Conservation (phyloP, 2,113 vertebrate species). For the Misgurnus anguillicaudatus region DNA sequence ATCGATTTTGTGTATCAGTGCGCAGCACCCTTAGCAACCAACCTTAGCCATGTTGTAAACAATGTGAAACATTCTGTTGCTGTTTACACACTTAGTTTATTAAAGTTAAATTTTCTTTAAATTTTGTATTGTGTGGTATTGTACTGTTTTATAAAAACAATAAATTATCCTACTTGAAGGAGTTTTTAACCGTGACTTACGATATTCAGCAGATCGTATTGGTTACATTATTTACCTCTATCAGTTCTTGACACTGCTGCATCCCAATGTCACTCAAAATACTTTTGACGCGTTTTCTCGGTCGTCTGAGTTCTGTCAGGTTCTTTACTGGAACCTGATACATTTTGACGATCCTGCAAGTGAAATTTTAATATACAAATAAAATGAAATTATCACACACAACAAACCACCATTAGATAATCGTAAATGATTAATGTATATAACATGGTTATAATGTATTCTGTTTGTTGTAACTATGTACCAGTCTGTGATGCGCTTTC, state of each 20-base stretch:
- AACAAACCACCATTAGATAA: background rate
- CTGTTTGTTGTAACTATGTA: background rate
- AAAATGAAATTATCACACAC: background rate
- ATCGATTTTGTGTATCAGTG: too few relatives aligned
- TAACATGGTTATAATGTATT: slow-evolving; percentile 13
- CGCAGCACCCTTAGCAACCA: too few relatives aligned
- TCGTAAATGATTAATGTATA: background rate
- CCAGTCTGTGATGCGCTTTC: background rate
- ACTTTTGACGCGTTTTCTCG: slow-evolving; percentile 83
- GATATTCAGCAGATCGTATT: too few relatives aligned
- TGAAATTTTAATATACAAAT: background rate
- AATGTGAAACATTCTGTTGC: too few relatives aligned
- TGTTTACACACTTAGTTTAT: too few relatives aligned
- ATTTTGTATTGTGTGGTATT: too few relatives aligned
- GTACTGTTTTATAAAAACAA: too few relatives aligned
- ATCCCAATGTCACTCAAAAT: slow-evolving; percentile 85
- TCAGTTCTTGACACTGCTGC: slow-evolving; percentile 80
- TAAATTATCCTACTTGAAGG: too few relatives aligned
- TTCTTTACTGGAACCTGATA: slow-evolving; percentile 89
- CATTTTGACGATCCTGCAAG: slow-evolving; percentile 73
- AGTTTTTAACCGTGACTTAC: too few relatives aligned
- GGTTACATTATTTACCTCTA: slow-evolving; percentile 72
- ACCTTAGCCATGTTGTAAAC: too few relatives aligned
- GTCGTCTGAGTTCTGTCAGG: slow-evolving; percentile 83
- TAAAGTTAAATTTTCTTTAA: too few relatives aligned